These are phyloP conservation scores for Noctua janthina DNA, from an alignment of 2,888 invertebrate genomes.

Conservation along the genomic window DNA sequence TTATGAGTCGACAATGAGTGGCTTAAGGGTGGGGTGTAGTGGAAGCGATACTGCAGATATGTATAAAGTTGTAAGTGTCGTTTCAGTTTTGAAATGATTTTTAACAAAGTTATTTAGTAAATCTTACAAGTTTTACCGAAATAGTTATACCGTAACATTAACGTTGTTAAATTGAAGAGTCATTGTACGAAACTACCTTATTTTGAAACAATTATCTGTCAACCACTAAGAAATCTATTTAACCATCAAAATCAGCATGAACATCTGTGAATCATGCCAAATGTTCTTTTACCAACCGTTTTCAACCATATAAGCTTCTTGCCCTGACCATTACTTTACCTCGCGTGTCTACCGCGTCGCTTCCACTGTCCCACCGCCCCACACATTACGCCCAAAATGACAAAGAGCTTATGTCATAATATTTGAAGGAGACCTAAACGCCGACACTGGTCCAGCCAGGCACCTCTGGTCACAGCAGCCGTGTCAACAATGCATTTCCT, in stretches of 20 bases:
- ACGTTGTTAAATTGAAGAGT: background rate
- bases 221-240: background rate
- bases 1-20: conserved; percentile 62
- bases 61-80: background rate
- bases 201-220: background rate
- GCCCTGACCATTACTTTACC: too few relatives aligned
- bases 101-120: background rate
- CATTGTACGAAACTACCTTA: background rate
- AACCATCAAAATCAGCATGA: background rate
- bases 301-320: background rate
- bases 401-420: conserved; percentile 60
- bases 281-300: background rate
- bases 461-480: conserved; percentile 41
- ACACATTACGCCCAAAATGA: conserved; percentile 51
- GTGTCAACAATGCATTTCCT: conserved; percentile 70
- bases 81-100: background rate
- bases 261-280: background rate
- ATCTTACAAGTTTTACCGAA: background rate
- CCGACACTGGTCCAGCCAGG: conserved; percentile 35
- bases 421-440: conserved; percentile 63
- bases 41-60: background rate
- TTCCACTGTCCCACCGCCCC: conserved; percentile 9
- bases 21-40: conserved; percentile 7
- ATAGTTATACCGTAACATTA: background rate
- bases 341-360: conserved; percentile 12